Evolutionary conservation across 2,888 invertebrate genomes (phyloP), one percentile per base, ranked within the genome.

Genomic region (Zygothrica quintamaculata): DNA sequence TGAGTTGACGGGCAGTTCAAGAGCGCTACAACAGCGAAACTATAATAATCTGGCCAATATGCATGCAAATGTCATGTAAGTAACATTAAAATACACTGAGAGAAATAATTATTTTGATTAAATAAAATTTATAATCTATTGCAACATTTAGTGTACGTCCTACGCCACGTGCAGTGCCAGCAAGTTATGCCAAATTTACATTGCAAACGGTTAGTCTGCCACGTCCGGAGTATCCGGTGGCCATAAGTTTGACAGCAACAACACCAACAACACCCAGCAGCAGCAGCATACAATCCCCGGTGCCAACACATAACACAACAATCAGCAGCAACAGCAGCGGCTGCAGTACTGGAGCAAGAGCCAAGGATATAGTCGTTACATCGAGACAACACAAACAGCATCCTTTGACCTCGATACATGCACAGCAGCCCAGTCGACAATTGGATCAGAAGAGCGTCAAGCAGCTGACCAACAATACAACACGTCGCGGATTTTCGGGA

Each of bases 141-240:
- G n/a, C n/a, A n/a, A 3, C 18, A 2, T 22, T 22, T 22, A 92
- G 73, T 80, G 91, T 70, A 57, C 91, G 80, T 65, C 90, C 80
- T 87, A 93, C 87, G 70, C 89, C 90, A 60, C 84, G 82, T 1
- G 79, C 88, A 65, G 77, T 61, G 39, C 92, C 89, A 89, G 92
- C 78, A 89, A 92, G 92, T 59, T 88, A 85, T 47, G 88, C 90
- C 48, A 95, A 94, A 89, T 94, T 93, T 73, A 94, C 94, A 2
- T 88, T 94, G 48, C 94, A 94, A 76, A 94, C 95, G 25, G 94
- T 94, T 56, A 95, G 95, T 85, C 91, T 96, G 73, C 96, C 96
- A 0, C 92, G 93, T 61, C 96, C 96, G 0, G 96, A 96, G 90
- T 94, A 93, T 82, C 93, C 94, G 13, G 92, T 93, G 34, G 89